Percentiles rank a stretch among this genome's conserved stretches.
Evolutionary conservation across 2,797 vertebrate genomes (phyloP).

Genomic region (Anniella stebbinsi): DNA sequence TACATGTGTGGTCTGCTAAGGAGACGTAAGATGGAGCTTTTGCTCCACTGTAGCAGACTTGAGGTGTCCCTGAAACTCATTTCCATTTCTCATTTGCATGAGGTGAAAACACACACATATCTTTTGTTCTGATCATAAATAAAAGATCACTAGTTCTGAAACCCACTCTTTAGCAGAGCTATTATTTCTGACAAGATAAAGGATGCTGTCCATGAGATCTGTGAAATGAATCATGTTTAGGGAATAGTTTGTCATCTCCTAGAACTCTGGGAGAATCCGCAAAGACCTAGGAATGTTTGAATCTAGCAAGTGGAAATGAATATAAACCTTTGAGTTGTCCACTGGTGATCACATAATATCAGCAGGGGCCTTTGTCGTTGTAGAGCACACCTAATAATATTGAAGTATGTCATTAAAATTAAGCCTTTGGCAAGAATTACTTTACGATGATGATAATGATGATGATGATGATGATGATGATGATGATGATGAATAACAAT

Average conservation of each 20-base stretch:
- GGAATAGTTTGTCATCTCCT: slow-evolving; percentile 22
- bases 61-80: slow-evolving; percentile 35
- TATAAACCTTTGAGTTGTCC: not conserved
- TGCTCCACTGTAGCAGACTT: rapidly evolving
- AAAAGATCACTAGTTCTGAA: not conserved
- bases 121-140: slow-evolving; percentile 34
- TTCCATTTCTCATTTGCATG: slow-evolving; percentile 23
- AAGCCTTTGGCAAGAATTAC: not conserved
- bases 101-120: slow-evolving; percentile 8
- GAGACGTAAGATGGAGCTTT: slow-evolving; percentile 14
- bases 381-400: not conserved
- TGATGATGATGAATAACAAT: not conserved
- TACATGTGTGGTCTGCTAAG: slow-evolving; percentile 32
- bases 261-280: rapidly evolving
- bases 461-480: not conserved
- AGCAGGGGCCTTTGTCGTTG: not conserved
- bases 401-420: slow-evolving; percentile 1
- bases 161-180: not conserved
- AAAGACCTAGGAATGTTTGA: not conserved
- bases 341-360: not conserved
- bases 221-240: not conserved
- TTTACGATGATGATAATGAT: not conserved
- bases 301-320: not conserved
- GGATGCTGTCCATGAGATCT: not conserved
- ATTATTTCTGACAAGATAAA: not conserved